Percentiles rank a stretch among this genome's conserved stretches.
phyloP scores from a whole-genome alignment of 2,113 vertebrate species.

The Grus americana region DNA sequence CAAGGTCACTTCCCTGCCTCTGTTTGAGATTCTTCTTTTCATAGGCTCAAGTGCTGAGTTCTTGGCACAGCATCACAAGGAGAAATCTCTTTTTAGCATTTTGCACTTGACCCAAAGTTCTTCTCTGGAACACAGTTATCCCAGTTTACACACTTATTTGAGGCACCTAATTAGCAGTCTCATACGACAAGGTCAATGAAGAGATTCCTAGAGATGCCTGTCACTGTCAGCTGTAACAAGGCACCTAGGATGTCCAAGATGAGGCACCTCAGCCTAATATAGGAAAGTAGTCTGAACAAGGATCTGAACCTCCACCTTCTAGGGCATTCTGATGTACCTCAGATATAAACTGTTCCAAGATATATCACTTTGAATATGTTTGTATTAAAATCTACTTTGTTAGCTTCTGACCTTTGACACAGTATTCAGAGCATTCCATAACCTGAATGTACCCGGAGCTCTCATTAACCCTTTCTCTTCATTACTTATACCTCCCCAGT shows the following conservation, averaged over 20 bases:
- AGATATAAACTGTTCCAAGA: neutral
- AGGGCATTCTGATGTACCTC: neutral
- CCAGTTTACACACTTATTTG: neutral
- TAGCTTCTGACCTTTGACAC: neutral
- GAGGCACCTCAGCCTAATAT: neutral
- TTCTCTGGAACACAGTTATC: neutral
- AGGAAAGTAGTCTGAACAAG: neutral
- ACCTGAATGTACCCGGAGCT: neutral
- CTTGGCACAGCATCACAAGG: neutral
- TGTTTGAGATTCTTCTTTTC: conserved; percentile 16
- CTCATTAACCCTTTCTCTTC: neutral
- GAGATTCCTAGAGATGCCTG: neutral
- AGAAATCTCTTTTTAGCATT: neutral
- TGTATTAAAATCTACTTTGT: neutral
- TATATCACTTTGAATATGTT: rapidly evolving
- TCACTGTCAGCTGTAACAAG: neutral
- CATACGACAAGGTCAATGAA: neutral
- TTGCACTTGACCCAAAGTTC: neutral
- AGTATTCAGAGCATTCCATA: neutral
- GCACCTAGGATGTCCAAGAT: neutral
- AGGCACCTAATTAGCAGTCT: neutral
- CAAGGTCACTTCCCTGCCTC: neutral
- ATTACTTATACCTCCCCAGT: neutral
- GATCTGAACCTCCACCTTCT: neutral
- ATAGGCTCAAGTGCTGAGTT: neutral